Percentiles rank a stretch among this genome's conserved stretches.
These are phyloP conservation scores for Micrasema longulum DNA, from an alignment of 1,140 invertebrate genomes.

Conservation along the genomic window DNA sequence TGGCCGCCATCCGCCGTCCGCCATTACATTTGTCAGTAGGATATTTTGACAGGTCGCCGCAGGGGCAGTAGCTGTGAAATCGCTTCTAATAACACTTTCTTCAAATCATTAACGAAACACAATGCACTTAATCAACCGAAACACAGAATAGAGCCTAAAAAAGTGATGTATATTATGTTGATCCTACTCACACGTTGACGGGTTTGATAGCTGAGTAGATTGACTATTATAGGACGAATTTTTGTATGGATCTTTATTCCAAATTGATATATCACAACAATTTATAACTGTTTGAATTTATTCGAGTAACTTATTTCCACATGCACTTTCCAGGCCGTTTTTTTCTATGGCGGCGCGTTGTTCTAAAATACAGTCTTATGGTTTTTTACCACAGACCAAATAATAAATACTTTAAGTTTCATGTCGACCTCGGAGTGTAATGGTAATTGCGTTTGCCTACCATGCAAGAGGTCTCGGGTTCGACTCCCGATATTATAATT, in stretches of 20 bases:
- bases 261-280: no score
- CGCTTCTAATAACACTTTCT: conserved; percentile 39
- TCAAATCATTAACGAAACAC: conserved; percentile 34
- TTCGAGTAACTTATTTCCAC: no score
- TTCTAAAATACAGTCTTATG: no score
- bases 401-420: no score
- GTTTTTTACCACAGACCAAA: no score
- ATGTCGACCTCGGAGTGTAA: no score
- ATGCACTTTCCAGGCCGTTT: no score
- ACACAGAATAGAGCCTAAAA: conserved; percentile 26
- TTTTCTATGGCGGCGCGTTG: no score
- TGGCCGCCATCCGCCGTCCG: background rate
- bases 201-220: background rate
- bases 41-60: conserved; percentile 36
- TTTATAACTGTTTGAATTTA: background rate
- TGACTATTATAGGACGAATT: background rate
- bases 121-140: conserved; percentile 28
- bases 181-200: conserved; percentile 18
- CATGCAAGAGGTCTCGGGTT: no score
- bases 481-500: no score
- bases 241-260: no score
- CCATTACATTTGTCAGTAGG: background rate
- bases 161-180: conserved; percentile 24
- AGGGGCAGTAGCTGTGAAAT: conserved; percentile 36
- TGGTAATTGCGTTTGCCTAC: no score